Conservation (phyloP, 2,113 vertebrate species). For the Typhlomys cinereus region DNA sequence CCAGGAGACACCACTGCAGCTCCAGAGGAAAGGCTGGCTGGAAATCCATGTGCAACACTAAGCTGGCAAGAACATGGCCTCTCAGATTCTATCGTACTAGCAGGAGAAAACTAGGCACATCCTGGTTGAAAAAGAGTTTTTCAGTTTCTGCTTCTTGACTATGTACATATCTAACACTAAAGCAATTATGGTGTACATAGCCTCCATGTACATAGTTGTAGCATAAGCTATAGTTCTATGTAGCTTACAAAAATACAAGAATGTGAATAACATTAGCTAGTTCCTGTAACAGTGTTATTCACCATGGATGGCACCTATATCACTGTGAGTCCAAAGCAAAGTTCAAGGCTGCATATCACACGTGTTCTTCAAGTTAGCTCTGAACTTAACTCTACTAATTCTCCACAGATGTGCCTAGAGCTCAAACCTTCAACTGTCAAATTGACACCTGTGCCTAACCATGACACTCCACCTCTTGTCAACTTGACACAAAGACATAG, state of each 20-base stretch:
- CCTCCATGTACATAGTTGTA: background rate
- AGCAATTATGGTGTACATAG: too few relatives aligned
- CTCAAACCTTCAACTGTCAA: too few relatives aligned
- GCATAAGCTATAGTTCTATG: background rate
- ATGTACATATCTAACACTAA: rapidly evolving
- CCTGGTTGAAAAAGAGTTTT: background rate
- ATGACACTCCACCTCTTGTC: too few relatives aligned
- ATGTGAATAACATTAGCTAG: background rate
- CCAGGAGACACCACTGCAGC: rapidly evolving
- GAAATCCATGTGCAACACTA: background rate
- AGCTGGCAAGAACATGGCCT: background rate
- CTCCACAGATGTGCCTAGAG: too few relatives aligned
- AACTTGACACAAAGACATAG: too few relatives aligned
- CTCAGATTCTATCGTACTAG: background rate
- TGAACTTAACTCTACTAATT: too few relatives aligned
- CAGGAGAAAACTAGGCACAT: background rate
- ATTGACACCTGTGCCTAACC: too few relatives aligned
- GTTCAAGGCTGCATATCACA: rapidly evolving
- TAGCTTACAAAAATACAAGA: rapidly evolving
- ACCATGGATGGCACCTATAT: background rate
- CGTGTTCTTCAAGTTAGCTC: too few relatives aligned
- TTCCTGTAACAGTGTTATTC: too few relatives aligned
- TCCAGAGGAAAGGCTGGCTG: background rate
- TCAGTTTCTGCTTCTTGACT: background rate
- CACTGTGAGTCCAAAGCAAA: background rate